phyloP scores from a whole-genome alignment of 2,888 invertebrate genomes.

The Ypsolopha sequella region DNA sequence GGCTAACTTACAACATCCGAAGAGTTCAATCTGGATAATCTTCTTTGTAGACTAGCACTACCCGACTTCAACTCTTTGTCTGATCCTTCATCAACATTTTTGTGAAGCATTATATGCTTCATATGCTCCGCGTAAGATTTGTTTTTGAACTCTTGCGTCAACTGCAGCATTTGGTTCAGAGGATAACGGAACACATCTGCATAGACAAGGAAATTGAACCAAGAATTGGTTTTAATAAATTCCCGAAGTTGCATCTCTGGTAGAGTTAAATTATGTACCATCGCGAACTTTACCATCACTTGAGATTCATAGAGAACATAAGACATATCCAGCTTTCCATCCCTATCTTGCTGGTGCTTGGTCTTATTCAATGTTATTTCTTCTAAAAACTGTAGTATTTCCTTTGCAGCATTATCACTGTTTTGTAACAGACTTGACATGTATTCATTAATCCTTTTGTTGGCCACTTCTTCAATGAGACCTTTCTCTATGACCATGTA shows the following conservation, averaged over 20 bases:
- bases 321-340: slow-evolving; percentile 46
- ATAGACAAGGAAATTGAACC: slow-evolving; percentile 79
- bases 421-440: slow-evolving; percentile 53
- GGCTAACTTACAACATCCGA: slow-evolving; percentile 42
- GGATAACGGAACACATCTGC: slow-evolving; percentile 80
- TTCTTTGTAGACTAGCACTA: slow-evolving; percentile 42
- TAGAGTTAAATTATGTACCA: slow-evolving; percentile 64
- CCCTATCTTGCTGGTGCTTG: slow-evolving; percentile 23
- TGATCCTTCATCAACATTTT: slow-evolving; percentile 37
- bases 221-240: slow-evolving; percentile 73
- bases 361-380: slow-evolving; percentile 43
- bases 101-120: slow-evolving; percentile 61
- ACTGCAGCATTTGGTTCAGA: slow-evolving; percentile 67
- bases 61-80: slow-evolving; percentile 50
- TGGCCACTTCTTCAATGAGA: slow-evolving; percentile 41
- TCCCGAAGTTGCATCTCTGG: slow-evolving; percentile 72
- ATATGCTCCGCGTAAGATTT: slow-evolving; percentile 72
- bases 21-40: slow-evolving; percentile 45
- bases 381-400: slow-evolving; percentile 52
- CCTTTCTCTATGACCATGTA: slow-evolving; percentile 32
- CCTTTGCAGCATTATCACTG: slow-evolving; percentile 43
- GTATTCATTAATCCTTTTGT: slow-evolving; percentile 48
- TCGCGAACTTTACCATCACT: slow-evolving; percentile 72
- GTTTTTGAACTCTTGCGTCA: slow-evolving; percentile 69
- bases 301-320: slow-evolving; percentile 68